Evolutionary conservation across 2,888 invertebrate genomes (phyloP).

Genomic region (Machimus rusticus): DNA sequence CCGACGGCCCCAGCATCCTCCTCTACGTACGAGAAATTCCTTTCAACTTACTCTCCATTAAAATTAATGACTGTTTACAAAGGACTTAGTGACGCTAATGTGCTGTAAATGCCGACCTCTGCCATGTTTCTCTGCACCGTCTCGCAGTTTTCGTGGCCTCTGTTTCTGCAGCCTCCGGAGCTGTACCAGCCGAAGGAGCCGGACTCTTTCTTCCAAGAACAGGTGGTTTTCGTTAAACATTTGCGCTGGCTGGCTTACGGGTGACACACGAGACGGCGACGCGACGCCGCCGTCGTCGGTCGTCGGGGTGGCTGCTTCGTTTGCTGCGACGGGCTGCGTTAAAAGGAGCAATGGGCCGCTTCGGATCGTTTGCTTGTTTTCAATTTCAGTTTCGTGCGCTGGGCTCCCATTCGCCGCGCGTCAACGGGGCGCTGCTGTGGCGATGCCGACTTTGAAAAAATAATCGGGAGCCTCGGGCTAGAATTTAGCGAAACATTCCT

Average conservation of each 20-base stretch:
- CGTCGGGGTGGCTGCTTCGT: not conserved
- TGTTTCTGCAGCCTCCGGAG: not conserved
- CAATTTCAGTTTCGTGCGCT: conserved; percentile 15
- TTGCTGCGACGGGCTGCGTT: not conserved
- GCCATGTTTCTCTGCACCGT: not conserved
- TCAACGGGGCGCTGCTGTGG: not conserved
- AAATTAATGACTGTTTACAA: conserved; percentile 47
- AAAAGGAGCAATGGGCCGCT: not conserved
- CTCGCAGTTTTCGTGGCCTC: not conserved
- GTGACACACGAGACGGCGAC: not conserved
- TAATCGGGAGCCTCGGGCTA: not conserved
- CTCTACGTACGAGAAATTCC: not conserved
- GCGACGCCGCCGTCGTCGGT: too few species aligned
- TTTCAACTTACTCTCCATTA: conserved; percentile 42
- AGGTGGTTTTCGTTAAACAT: conserved; percentile 14
- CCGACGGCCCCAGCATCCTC: not conserved
- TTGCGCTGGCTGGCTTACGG: not conserved
- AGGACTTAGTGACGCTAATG: conserved; percentile 45
- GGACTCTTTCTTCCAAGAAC: not conserved
- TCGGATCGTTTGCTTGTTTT: conserved; percentile 17
- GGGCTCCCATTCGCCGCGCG: not conserved
- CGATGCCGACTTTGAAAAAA: not conserved
- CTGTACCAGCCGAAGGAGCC: not conserved
- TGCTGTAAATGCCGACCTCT: conserved; percentile 31
- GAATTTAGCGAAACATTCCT: not conserved